Evolutionary conservation across 2,888 invertebrate species (phyloP).

Genomic region (Quadriops clusia): DNA sequence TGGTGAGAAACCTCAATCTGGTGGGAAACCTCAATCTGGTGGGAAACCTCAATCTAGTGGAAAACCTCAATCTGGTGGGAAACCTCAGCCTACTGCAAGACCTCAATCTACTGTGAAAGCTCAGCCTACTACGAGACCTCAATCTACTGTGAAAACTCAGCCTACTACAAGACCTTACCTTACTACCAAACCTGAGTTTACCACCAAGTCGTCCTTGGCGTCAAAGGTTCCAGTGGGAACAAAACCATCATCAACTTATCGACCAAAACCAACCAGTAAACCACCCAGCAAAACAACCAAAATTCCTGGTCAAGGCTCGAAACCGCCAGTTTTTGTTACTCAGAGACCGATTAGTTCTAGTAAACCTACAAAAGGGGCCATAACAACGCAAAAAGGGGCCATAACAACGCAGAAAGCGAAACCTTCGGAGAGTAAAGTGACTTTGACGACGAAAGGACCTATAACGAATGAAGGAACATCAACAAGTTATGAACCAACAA

Average conservation of each 20-base stretch:
- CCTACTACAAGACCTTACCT: constrained; percentile 15
- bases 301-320: too few species aligned
- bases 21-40: too few species aligned
- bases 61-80: too few species aligned
- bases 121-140: constrained; percentile 9
- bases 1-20: too few species aligned
- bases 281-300: constrained; percentile 16
- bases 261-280: constrained; percentile 13
- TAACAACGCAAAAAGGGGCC: constrained; percentile 28
- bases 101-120: constrained; percentile 5
- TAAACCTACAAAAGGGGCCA: constrained; percentile 19
- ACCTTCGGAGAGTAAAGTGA: constrained; percentile 24
- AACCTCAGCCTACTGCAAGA: too few species aligned
- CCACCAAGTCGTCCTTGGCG: too few species aligned
- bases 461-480: too few species aligned
- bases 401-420: constrained; percentile 13
- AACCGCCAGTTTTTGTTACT: constrained; percentile 18
- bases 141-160: constrained; percentile 8
- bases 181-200: too few species aligned
- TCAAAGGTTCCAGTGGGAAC: too few species aligned
- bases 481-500: constrained; percentile 1
- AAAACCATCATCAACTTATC: constrained; percentile 16
- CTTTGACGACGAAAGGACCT: constrained; percentile 8
- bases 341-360: constrained; percentile 6
- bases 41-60: too few species aligned